A percentile compares a stretch with the other conserved stretches of the same genome.
Evolutionary conservation across 2,113 vertebrate genomes (phyloP).

Genomic region (Oreochromis tanganicae): DNA sequence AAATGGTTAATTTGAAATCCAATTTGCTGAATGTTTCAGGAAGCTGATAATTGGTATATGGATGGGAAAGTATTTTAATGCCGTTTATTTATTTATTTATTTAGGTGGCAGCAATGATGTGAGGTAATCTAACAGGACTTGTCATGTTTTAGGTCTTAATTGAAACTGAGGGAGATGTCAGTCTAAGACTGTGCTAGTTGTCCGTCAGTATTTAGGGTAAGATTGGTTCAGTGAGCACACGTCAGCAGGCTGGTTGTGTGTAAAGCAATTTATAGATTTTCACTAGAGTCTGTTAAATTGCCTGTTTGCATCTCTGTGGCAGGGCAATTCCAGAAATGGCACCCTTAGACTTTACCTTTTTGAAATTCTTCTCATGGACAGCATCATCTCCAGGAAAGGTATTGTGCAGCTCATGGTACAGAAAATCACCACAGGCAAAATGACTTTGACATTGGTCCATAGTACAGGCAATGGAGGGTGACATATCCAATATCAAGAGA

Average conservation of each 20-base stretch:
- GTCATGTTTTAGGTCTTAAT: background rate
- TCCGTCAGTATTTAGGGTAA: background rate
- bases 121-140: background rate
- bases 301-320: background rate
- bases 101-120: background rate
- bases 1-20: background rate
- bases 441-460: conserved; percentile 68
- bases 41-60: background rate
- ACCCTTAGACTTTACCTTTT: background rate
- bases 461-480: conserved; percentile 63
- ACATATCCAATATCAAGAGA: conserved; percentile 68
- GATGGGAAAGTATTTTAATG: background rate
- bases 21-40: background rate
- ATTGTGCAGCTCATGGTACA: conserved; percentile 26
- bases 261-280: background rate
- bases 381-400: conserved; percentile 21
- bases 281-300: background rate
- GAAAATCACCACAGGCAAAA: conserved; percentile 56
- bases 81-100: background rate
- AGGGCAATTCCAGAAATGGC: background rate
- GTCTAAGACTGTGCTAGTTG: background rate
- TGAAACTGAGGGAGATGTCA: background rate
- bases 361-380: background rate
- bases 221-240: background rate
- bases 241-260: background rate